These are phyloP conservation scores for Eublepharis macularius DNA, from an alignment of 2,113 vertebrate species.

Conservation along the genomic window DNA sequence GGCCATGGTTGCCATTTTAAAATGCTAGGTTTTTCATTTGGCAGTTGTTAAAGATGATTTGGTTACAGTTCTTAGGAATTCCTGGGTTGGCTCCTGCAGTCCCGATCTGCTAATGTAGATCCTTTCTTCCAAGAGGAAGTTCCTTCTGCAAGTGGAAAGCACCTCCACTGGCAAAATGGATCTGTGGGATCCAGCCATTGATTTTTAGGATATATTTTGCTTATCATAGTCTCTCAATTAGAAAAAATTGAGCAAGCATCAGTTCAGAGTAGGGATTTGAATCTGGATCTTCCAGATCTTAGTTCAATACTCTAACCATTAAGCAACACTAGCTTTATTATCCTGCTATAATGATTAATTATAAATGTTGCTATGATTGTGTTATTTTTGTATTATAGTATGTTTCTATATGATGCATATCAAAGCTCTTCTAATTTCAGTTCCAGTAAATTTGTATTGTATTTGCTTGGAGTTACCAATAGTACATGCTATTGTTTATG, in stretches of 20 bases:
- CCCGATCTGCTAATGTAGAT: too few relatives aligned
- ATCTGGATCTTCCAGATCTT: too few relatives aligned
- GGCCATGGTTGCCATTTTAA: background rate
- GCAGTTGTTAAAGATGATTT: background rate
- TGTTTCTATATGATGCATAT: background rate
- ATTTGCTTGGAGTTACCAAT: background rate
- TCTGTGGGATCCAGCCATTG: too few relatives aligned
- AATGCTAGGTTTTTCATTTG: too few relatives aligned
- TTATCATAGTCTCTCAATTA: background rate
- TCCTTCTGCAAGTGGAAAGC: too few relatives aligned
- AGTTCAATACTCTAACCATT: too few relatives aligned
- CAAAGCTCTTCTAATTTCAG: background rate
- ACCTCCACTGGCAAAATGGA: too few relatives aligned
- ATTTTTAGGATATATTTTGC: background rate
- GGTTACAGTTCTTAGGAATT: background rate
- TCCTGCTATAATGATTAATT: too few relatives aligned
- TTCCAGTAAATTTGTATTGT: background rate
- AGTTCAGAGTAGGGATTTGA: too few relatives aligned
- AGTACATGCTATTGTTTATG: background rate
- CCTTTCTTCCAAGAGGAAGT: too few relatives aligned
- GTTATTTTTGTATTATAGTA: background rate
- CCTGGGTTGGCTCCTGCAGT: too few relatives aligned
- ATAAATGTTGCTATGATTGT: background rate
- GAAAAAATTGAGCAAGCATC: background rate
- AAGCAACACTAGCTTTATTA: too few relatives aligned